phyloP scores from a whole-genome alignment of 1,140 invertebrate genomes.

The Procambarus clarkii region DNA sequence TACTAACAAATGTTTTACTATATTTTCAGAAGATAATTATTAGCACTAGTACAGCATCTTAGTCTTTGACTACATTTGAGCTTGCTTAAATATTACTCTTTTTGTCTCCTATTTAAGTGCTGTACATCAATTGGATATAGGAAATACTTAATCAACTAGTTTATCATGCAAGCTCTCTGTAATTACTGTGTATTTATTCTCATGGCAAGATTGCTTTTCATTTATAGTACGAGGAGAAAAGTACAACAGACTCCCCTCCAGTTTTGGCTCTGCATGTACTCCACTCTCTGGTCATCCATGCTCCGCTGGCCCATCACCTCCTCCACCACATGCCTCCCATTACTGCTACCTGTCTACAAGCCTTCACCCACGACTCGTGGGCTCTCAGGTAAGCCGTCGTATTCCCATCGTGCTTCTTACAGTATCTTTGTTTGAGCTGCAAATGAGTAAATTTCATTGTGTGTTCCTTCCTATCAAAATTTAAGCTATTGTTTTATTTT shows the following conservation, averaged over 20 bases:
- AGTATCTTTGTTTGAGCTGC: not conserved
- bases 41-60: no score
- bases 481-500: no score
- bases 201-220: not conserved
- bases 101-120: no score
- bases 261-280: constrained; percentile 54
- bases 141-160: no score
- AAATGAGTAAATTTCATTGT: not conserved
- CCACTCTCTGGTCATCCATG: constrained; percentile 46
- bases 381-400: constrained; percentile 75
- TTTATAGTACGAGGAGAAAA: constrained; percentile 27
- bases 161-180: no score
- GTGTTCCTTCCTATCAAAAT: not conserved
- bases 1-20: no score
- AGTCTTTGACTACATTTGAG: no score
- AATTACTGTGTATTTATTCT: not conserved
- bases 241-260: constrained; percentile 29
- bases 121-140: no score
- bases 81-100: no score
- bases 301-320: constrained; percentile 40
- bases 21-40: no score
- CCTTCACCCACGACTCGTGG: constrained; percentile 79
- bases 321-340: constrained; percentile 31
- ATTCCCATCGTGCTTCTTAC: not conserved
- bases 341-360: constrained; percentile 75